Evolutionary conservation across 2,888 invertebrate genomes (phyloP), one percentile per base, ranked within the genome.

Genomic region (Epirrita christyi): DNA sequence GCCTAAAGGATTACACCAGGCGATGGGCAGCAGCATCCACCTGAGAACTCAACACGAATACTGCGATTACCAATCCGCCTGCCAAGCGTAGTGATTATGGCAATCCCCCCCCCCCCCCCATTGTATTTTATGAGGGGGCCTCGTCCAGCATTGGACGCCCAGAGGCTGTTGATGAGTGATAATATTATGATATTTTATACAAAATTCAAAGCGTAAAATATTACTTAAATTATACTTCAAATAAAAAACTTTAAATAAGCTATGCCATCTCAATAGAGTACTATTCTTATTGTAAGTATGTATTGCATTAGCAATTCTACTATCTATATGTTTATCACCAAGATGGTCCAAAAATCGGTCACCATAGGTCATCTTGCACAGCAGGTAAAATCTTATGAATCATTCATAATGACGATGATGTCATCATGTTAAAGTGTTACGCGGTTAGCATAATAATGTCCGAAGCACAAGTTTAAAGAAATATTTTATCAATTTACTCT

Each of bases 331-430:
- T 49, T 52, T 49, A 49, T 36, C 14, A 21, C 21, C 13, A 44
- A 44, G 10, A 44, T 51, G 47, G 51, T 51, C 42, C 6, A 27
- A 46, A 57, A 61, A 60, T 45, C 55, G 61, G 65, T 59, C 66
- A 63, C 38, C 48, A 53, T 45, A 62, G 59, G 61, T 61, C 63
- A 61, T 54, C 54, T 64, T 62, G 47, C 58, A 56, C 59, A 57
- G 59, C 53, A 59, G 55, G 59, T 72, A 77, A 64, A 71, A 72
- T 70, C 63, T 73, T 62, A 75, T 84, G 83, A 85, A 75, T 85
- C 82, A 83, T 67, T 67, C 70, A 75, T 86, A 84, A 86, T 78
- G 11, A 52, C 13, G 46, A 61, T 65, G 67, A 67, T 61, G 76
- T 86, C 86, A 86, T 77, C 72, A 65, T 59, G 64, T 59, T 67